phyloP scores from a whole-genome alignment of 2,113 vertebrate genomes.

The Falcunculus frontatus region DNA sequence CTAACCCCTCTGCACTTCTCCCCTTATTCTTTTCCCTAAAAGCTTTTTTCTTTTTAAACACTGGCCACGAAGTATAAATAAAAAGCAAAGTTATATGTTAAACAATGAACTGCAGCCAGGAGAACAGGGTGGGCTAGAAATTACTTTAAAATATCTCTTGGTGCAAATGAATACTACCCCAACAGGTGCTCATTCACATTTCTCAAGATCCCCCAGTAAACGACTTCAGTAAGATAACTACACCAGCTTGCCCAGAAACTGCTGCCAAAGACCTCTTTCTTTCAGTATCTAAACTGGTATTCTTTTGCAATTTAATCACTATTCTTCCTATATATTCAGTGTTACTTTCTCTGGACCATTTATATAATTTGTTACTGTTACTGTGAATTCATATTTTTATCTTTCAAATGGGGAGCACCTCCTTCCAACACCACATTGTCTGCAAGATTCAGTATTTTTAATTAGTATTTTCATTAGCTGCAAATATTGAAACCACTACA shows the following conservation, averaged over 20 bases:
- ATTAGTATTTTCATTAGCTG: background rate
- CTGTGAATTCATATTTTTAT: background rate
- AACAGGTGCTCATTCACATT: background rate
- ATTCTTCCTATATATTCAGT: background rate
- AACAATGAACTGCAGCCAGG: background rate
- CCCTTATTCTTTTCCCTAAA: background rate
- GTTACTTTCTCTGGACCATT: background rate
- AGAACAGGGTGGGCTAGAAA: background rate
- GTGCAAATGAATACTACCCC: background rate
- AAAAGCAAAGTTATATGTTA: background rate
- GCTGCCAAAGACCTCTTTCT: background rate
- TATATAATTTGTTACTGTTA: background rate
- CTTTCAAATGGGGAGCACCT: background rate
- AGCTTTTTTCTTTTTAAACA: background rate
- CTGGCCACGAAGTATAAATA: background rate
- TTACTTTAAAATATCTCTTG: background rate
- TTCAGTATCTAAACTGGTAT: background rate
- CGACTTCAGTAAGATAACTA: background rate
- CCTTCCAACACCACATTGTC: background rate
- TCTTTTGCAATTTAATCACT: background rate
- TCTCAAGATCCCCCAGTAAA: background rate
- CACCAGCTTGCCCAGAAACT: background rate
- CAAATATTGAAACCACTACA: background rate
- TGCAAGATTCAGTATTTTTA: background rate
- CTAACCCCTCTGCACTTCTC: background rate